Evolutionary conservation across 1,140 invertebrate species (phyloP), one percentile per base, ranked within the genome.

Genomic region (Listronotus bonariensis): DNA sequence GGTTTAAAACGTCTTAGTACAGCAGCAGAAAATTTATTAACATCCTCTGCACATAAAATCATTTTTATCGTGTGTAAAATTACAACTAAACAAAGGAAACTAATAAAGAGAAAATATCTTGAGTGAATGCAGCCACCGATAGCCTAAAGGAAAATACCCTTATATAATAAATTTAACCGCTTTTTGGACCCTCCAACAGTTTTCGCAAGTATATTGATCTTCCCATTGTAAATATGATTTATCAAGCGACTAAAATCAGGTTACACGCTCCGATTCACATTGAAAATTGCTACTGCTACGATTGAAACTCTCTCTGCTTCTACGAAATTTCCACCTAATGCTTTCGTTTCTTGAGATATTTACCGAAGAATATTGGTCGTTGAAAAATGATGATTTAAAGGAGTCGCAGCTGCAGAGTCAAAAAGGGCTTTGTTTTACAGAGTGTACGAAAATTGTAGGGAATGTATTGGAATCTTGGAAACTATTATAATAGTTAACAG

Each of bases 381-480:
- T 66, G 67, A 46, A 61, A 63, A 57, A 69, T 56, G 60, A 61
- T 34, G 55, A 26, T 43, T 55, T 68, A 68, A 68, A 60, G 58
- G 65, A 59, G 62, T 59, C 59, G 48, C 34, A 60, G 55, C 56
- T 65, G 65, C 61, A 52, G 53, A 68, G 55, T 45, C 42, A 7
- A 45, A 6, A 17, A 46, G 20, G n/a, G 15, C 20, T 3, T 1
- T n/a, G n/a, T n/a, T n/a, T n/a, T n/a, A n/a, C n/a, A n/a, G n/a
- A n/a, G n/a, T n/a, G n/a, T n/a, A n/a, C n/a, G n/a, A n/a, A n/a
- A n/a, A n/a, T n/a, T n/a, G n/a, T n/a, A n/a, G n/a, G n/a, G n/a
- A n/a, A n/a, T n/a, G n/a, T n/a, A n/a, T n/a, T n/a, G n/a, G n/a
- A n/a, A n/a, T n/a, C n/a, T n/a, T n/a, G n/a, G n/a, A n/a, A n/a